Evolutionary conservation across 1,140 invertebrate genomes (phyloP).

Genomic region (Drosophila grimshawi): DNA sequence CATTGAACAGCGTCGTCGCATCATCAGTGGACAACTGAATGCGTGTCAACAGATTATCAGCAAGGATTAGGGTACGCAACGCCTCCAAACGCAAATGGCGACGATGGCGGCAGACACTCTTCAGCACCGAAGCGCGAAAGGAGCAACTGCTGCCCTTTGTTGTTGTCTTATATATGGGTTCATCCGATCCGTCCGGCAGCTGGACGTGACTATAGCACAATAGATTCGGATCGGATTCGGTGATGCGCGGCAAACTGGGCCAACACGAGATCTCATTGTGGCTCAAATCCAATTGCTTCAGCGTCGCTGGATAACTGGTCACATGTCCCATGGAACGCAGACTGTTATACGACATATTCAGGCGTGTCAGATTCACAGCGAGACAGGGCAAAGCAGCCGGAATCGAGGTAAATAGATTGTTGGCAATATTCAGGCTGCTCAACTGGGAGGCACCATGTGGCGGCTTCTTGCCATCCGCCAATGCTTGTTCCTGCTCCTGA

Average conservation of each 20-base stretch:
- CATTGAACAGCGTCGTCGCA: conserved; percentile 84
- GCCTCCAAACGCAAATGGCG: conserved; percentile 88
- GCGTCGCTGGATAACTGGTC: conserved; percentile 93
- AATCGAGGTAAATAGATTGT: conserved; percentile 95
- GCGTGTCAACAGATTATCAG: conserved; percentile 92
- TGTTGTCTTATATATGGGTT: conserved; percentile 75
- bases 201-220: conserved; percentile 86
- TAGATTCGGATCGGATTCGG: conserved; percentile 87
- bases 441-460: conserved; percentile 86
- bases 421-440: conserved; percentile 93
- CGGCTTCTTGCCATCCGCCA: conserved; percentile 63
- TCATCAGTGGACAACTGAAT: conserved; percentile 93
- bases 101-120: conserved; percentile 92
- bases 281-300: conserved; percentile 96
- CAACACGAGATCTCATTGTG: conserved; percentile 96
- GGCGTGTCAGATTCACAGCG: conserved; percentile 92
- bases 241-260: conserved; percentile 92
- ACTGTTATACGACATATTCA: conserved; percentile 96
- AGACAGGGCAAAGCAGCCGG: conserved; percentile 95
- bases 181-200: conserved; percentile 84
- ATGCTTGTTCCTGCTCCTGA: conserved; percentile 45
- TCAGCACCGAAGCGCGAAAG: conserved; percentile 90
- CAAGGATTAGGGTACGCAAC: conserved; percentile 87
- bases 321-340: conserved; percentile 94
- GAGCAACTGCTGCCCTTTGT: conserved; percentile 78